Percentiles rank a stretch among this genome's conserved stretches.
phyloP scores from a whole-genome alignment of 2,113 vertebrate genomes.

The Salvelinus alpinus region DNA sequence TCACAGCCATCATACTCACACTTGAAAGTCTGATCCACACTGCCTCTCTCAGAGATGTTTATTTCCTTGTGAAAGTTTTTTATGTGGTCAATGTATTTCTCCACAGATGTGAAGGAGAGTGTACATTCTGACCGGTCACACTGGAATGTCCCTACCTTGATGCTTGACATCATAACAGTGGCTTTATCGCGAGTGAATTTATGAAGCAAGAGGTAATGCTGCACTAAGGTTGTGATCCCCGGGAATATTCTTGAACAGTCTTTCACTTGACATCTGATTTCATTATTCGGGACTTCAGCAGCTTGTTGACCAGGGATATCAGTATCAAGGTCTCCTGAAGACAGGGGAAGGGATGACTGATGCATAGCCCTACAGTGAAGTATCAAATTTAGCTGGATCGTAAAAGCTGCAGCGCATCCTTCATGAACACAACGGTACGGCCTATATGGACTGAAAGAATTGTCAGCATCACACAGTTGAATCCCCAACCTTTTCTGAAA shows the following conservation, averaged over 20 bases:
- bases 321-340: constrained; percentile 76
- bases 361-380: constrained; percentile 97
- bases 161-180: constrained; percentile 81
- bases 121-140: constrained; percentile 91
- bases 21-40: constrained; percentile 86
- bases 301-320: constrained; percentile 65
- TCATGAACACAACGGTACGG: constrained; percentile 96
- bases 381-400: constrained; percentile 96
- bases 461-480: constrained; percentile 66
- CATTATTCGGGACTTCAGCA: constrained; percentile 74
- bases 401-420: constrained; percentile 94
- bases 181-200: constrained; percentile 95
- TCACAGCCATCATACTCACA: constrained; percentile 93
- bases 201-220: constrained; percentile 96
- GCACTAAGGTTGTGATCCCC: constrained; percentile 89
- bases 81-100: constrained; percentile 91
- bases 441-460: constrained; percentile 86
- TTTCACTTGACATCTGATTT: constrained; percentile 93
- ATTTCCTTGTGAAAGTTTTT: constrained; percentile 89
- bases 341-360: constrained; percentile 84
- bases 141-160: constrained; percentile 84
- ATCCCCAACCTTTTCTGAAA: constrained; percentile 63
- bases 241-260: constrained; percentile 96
- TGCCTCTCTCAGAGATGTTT: constrained; percentile 79
- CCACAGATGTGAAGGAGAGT: constrained; percentile 84